Base-by-base conservation (phyloP, 2,797 vertebrate species). In the Takifugu rubripes region DNA sequence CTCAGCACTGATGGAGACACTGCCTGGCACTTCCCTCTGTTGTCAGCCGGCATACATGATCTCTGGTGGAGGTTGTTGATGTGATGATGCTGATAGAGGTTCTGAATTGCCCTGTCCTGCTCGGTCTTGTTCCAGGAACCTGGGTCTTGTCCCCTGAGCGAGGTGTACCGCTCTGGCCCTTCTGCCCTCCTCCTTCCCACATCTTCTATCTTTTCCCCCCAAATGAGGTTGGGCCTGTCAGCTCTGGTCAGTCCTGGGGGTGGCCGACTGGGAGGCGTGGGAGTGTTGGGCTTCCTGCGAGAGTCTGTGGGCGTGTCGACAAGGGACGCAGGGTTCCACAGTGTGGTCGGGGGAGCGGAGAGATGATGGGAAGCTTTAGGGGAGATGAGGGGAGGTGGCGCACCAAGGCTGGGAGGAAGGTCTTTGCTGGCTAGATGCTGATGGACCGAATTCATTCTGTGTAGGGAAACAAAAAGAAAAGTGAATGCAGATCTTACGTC, bases 261-360 rank as follows among this genome's bases (percentile, higher is more conserved):
- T 2, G 46, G 88, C 1, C 0, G 90, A 29, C 3, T 84, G 0
- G 82, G 84, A 0, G 59, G 90, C 59, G 74, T 73, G 0, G 75
- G 59, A 15, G 72, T 56, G n/a, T 92, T 90, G 0, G 88, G 85
- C 48, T 84, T 89, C n/a, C 92, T 90, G 24, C 91, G 88, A 0
- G 91, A 68, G 15, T 94, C 93, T 0, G 87, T 17, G 1, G 88
- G 50, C 14, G 44, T 91, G 55, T 95, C 93, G 43, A 94, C 91
- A 48, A 96, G 83, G 16, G 93, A 90, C 43, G 94, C 93, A 0
- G 94, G 94, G 79, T 95, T 96, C 95, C 94, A 96, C 70, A 95
- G 91, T 16, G 93, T 91, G 0, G 93, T 46, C 90, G n/a, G 91
- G 91, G 88, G 81, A 9, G 64, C 73, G 12, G 82, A 46, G 3